Evolutionary conservation across 2,888 invertebrate species (phyloP).

Genomic region (Drosophila mayaguana): DNA sequence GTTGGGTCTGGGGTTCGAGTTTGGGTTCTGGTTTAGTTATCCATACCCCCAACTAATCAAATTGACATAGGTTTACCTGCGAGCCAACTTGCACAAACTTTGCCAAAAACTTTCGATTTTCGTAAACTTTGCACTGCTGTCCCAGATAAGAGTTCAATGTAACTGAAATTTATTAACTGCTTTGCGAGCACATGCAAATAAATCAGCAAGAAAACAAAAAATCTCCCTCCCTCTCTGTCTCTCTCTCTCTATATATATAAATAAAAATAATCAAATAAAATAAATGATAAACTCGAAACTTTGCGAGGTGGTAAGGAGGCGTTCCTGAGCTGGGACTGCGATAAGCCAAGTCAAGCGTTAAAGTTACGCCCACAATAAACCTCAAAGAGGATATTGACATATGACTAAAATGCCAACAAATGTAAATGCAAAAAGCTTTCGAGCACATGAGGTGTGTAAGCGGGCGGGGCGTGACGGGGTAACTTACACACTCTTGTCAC

Average conservation of each 20-base stretch:
- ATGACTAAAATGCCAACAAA: slow-evolving; percentile 61
- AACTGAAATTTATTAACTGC: slow-evolving; percentile 76
- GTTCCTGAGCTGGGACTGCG: slow-evolving; percentile 43
- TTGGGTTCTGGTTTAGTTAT: slow-evolving; percentile 40
- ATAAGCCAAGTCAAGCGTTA: slow-evolving; percentile 59
- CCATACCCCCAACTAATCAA: slow-evolving; percentile 68
- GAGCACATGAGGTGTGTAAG: neutral
- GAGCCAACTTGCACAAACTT: slow-evolving; percentile 45
- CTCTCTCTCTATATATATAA: neutral
- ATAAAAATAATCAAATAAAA: slow-evolving; percentile 3
- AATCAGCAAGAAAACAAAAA: slow-evolving; percentile 57
- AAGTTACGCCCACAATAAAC: slow-evolving; percentile 55
- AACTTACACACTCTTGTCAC: slow-evolving; percentile 18
- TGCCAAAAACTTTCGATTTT: slow-evolving; percentile 62
- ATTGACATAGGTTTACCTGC: slow-evolving; percentile 65
- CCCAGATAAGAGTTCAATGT: slow-evolving; percentile 58
- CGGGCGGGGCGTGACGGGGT: neutral
- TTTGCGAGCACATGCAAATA: slow-evolving; percentile 65
- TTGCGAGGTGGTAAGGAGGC: slow-evolving; percentile 34
- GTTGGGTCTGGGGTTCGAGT: neutral
- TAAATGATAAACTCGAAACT: slow-evolving; percentile 49
- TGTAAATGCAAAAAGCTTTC: slow-evolving; percentile 37
- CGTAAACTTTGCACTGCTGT: slow-evolving; percentile 48
- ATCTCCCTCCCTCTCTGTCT: slow-evolving; percentile 2
- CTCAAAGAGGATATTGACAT: slow-evolving; percentile 71